Conservation (phyloP, 1,140 invertebrate genomes). For the Drosophila ironensis region DNA sequence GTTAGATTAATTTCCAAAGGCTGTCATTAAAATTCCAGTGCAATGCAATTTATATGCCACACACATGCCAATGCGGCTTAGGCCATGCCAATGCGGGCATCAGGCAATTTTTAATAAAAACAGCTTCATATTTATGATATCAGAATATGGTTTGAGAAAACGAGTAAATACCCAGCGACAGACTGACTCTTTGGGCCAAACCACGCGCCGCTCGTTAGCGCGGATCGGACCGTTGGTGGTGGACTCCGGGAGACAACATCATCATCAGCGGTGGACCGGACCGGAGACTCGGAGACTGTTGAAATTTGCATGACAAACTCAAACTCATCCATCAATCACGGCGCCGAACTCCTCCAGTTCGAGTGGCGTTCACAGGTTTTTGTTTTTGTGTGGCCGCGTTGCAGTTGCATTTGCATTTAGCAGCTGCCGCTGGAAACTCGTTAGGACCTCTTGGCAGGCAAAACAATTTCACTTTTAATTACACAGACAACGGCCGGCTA, state of each 20-base stretch:
- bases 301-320: conserved; percentile 80
- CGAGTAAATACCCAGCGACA: neutral
- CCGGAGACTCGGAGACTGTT: conserved; percentile 51
- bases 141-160: conserved; percentile 55
- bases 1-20: conserved; percentile 80
- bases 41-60: conserved; percentile 78
- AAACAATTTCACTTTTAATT: conserved; percentile 78
- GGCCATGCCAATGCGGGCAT: conserved; percentile 40
- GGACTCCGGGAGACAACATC: conserved; percentile 44
- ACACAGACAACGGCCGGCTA: conserved; percentile 41
- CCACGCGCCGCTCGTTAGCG: conserved; percentile 73
- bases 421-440: conserved; percentile 56
- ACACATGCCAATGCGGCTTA: conserved; percentile 63
- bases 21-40: conserved; percentile 79
- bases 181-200: conserved; percentile 35
- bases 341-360: conserved; percentile 51
- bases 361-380: conserved; percentile 11
- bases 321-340: conserved; percentile 78
- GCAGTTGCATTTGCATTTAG: conserved; percentile 18
- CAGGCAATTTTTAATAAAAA: conserved; percentile 77
- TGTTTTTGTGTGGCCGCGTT: conserved; percentile 6
- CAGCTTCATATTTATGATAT: conserved; percentile 78
- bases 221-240: neutral
- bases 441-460: conserved; percentile 49
- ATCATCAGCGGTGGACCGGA: conserved; percentile 15